A percentile compares a stretch with the other conserved stretches of the same genome.
phyloP scores from a whole-genome alignment of 2,797 vertebrate genomes.

The Capromys pilorides region DNA sequence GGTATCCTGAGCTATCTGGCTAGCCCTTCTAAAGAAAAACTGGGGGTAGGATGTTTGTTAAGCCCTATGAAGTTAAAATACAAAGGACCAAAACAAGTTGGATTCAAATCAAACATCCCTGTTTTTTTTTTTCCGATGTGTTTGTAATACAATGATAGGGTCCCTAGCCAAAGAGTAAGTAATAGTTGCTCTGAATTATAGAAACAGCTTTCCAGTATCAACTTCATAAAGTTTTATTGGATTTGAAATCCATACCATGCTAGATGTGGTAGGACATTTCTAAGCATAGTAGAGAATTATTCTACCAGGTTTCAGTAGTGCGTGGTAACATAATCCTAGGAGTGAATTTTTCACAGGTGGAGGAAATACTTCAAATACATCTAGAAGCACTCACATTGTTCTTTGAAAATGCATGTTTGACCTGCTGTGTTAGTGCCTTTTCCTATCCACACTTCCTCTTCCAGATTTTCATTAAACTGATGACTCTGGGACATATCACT shows the following conservation, averaged over 20 bases:
- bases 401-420: conserved; percentile 75
- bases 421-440: conserved; percentile 61
- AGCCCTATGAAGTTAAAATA: conserved; percentile 44
- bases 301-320: conserved; percentile 73
- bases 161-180: conserved; percentile 50
- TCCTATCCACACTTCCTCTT: not conserved
- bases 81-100: conserved; percentile 31
- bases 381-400: conserved; percentile 73
- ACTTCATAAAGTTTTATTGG: conserved; percentile 66
- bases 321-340: conserved; percentile 68
- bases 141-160: conserved; percentile 61
- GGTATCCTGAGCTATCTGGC: no score
- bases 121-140: conserved; percentile 54
- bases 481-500: conserved; percentile 65
- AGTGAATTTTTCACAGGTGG: conserved; percentile 75
- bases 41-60: not conserved
- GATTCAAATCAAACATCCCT: conserved; percentile 36
- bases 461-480: conserved; percentile 68
- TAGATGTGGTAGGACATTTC: conserved; percentile 69
- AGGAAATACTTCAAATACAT: conserved; percentile 74
- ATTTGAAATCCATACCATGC: conserved; percentile 69
- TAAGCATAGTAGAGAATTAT: conserved; percentile 69
- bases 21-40: conserved; percentile 17
- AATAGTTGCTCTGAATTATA: conserved; percentile 72
- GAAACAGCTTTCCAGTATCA: conserved; percentile 58